Conservation (phyloP, 2,797 vertebrate species). For the Poeciliopsis paucimaculata region DNA sequence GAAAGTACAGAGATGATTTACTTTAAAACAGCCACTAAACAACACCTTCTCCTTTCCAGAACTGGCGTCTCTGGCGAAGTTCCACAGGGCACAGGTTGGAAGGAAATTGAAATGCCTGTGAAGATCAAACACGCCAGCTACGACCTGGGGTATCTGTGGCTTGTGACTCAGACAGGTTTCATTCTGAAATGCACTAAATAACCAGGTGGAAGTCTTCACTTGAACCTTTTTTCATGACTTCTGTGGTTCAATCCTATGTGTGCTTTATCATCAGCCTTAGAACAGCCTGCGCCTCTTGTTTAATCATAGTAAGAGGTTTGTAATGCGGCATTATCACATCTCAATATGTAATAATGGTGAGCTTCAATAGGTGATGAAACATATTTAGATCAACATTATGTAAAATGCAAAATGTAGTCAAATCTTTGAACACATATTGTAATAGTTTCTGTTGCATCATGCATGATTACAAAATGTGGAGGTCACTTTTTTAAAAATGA, state of each 20-base stretch:
- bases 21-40: neutral
- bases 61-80: neutral
- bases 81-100: neutral
- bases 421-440: no score
- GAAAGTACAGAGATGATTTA: neutral
- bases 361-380: no score
- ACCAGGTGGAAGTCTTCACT: neutral
- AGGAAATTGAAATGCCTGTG: neutral
- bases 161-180: neutral
- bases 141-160: conserved; percentile 10
- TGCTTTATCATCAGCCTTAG: neutral
- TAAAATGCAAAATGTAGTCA: no score
- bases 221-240: neutral
- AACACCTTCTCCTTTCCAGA: neutral
- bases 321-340: no score
- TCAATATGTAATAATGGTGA: no score
- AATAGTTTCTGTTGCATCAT: no score
- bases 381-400: no score
- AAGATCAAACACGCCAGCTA: neutral
- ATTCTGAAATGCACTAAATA: neutral
- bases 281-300: neutral
- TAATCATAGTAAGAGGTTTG: neutral
- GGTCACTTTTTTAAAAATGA: no score
- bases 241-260: neutral
- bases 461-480: no score